phyloP scores from a whole-genome alignment of 2,113 vertebrate species.

The Paedocypris sp. region DNA sequence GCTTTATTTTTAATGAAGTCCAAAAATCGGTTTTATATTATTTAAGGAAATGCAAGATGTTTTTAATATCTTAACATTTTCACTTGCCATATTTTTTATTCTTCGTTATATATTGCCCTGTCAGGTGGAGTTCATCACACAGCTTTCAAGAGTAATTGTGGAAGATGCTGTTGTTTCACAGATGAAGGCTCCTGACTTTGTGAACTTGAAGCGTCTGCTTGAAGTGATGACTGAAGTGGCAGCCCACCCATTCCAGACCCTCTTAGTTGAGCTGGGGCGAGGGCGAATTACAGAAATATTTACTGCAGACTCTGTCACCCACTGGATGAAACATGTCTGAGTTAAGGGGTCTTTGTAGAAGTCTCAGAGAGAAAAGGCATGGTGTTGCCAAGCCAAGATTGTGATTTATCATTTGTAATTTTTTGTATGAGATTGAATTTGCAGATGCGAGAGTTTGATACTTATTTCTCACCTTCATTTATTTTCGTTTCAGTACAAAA shows the following conservation, averaged over 20 bases:
- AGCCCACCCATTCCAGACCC: neutral
- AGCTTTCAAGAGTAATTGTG: too few relatives aligned
- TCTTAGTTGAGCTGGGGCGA: neutral
- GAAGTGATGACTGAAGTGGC: neutral
- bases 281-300: neutral
- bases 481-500: neutral
- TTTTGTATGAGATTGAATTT: conserved; percentile 47
- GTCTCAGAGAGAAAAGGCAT: conserved; percentile 32
- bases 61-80: too few relatives aligned
- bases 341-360: neutral
- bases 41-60: too few relatives aligned
- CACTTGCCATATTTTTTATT: too few relatives aligned
- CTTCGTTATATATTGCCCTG: too few relatives aligned
- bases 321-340: neutral
- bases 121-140: too few relatives aligned
- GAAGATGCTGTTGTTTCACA: too few relatives aligned
- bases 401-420: conserved; percentile 36
- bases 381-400: conserved; percentile 11
- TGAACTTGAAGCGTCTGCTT: too few relatives aligned
- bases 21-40: too few relatives aligned
- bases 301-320: neutral
- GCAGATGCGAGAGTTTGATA: conserved; percentile 35
- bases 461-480: neutral
- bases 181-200: too few relatives aligned
- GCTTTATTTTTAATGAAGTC: too few relatives aligned